A percentile compares a stretch with the other conserved stretches of the same genome.
phyloP scores from a whole-genome alignment of 2,888 invertebrate genomes.

The Phaedon cochleariae region DNA sequence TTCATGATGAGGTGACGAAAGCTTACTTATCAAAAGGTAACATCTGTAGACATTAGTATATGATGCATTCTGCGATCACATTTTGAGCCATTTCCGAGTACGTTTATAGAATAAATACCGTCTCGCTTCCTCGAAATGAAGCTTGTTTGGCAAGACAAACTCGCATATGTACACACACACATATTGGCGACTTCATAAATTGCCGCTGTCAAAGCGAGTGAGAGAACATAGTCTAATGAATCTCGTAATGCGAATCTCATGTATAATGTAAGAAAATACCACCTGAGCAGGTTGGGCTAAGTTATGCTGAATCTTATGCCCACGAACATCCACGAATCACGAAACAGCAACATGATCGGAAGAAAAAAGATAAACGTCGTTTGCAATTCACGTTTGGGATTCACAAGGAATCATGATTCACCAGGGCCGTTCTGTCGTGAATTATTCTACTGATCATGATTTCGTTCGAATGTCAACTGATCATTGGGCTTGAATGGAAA shows the following conservation, averaged over 20 bases:
- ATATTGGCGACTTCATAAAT: slow-evolving; percentile 27
- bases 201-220: slow-evolving; percentile 29
- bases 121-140: not conserved
- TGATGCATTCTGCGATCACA: not conserved
- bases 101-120: not conserved
- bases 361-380: too few species aligned
- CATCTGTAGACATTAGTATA: not conserved
- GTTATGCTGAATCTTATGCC: too few species aligned
- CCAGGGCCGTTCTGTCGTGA: too few species aligned
- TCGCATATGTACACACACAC: slow-evolving; percentile 10
- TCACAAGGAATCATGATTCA: too few species aligned
- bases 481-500: too few species aligned
- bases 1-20: too few species aligned
- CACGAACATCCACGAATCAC: too few species aligned
- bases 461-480: too few species aligned
- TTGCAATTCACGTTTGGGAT: too few species aligned
- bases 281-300: slow-evolving; percentile 12
- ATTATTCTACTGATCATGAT: too few species aligned
- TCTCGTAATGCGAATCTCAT: slow-evolving; percentile 36
- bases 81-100: not conserved
- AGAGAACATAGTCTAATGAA: slow-evolving; percentile 35
- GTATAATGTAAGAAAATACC: slow-evolving; percentile 27
- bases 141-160: slow-evolving; percentile 8
- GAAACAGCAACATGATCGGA: too few species aligned
- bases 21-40: not conserved